Evolutionary conservation across 2,113 vertebrate genomes (phyloP), one percentile per base, ranked within the genome.

Genomic region (Ahaetulla prasina): DNA sequence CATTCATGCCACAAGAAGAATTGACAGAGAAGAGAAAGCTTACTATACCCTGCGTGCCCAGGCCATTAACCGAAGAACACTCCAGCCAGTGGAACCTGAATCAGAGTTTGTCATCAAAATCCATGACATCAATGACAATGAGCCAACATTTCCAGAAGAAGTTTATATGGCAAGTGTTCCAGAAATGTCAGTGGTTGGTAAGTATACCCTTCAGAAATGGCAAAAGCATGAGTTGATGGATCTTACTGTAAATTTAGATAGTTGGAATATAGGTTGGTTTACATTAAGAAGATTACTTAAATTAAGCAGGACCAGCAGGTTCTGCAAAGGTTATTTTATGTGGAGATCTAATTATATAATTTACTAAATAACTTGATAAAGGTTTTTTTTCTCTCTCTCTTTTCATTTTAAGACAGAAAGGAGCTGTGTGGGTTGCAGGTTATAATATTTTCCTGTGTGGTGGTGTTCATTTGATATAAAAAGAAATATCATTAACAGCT

Each of bases 61-160:
- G 96, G 98, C 98, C 96, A 98, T 98, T 96, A 98, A 98, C 7
- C 97, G 98, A 96, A 97, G 97, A 97, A 98, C 98, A 91, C 93
- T 97, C 90, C 97, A 97, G 93, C 98, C 98, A 63, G 98, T 98
- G 92, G 98, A 98, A 95, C 98, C 98, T 7, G 98, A 98, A 93
- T 98, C 98, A 74, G 98, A 98, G 92, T 98, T 98, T 97, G 97
- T 98, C 96, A 98, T 98, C 94, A 98, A 98, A 96, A 98, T 98
- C 95, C 98, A 98, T 89, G 98, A 98, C 92, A 98, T 98, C 92
- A 98, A 98, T 94, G 98, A 98, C 96, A 98, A 98, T 54, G 98
- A 98, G 50, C 98, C 98, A 95, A 98, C 97, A 0, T 98, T 98
- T 95, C 97, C 97, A 5, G 98, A 98, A 95, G 97, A 98, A 96